A percentile compares a stretch with the other conserved stretches of the same genome.
Evolutionary conservation across 2,113 vertebrate genomes (phyloP).

Genomic region (Lepisosteus osseus): DNA sequence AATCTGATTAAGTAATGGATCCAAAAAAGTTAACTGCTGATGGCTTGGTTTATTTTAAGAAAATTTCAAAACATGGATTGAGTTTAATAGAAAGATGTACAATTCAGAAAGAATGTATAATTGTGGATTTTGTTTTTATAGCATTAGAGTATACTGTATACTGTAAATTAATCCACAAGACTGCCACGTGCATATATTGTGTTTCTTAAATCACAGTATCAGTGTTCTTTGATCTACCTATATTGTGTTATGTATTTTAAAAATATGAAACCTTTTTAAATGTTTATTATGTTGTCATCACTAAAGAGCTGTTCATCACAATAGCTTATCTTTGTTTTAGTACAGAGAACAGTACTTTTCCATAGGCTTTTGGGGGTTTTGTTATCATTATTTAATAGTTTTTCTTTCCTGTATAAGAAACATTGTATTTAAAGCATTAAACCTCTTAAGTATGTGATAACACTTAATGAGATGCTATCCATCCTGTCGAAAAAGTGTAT

Average conservation of each 20-base stretch:
- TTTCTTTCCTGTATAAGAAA: background rate
- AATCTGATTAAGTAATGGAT: too few relatives aligned
- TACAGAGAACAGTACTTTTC: background rate
- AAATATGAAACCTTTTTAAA: background rate
- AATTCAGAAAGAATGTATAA: too few relatives aligned
- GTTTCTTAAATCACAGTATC: background rate
- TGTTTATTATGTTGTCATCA: background rate
- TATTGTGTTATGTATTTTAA: background rate
- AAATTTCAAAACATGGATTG: too few relatives aligned
- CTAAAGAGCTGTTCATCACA: conserved; percentile 3
- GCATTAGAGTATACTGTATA: background rate
- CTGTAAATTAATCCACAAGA: too few relatives aligned
- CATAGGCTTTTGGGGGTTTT: background rate
- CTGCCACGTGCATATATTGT: background rate
- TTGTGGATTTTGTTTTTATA: conserved; percentile 4
- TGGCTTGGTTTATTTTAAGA: too few relatives aligned
- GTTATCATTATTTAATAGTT: conserved; percentile 1
- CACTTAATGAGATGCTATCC: background rate
- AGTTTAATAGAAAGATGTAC: too few relatives aligned
- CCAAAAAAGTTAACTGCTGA: too few relatives aligned
- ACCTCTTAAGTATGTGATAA: background rate
- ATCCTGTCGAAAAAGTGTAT: too few relatives aligned
- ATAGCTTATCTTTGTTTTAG: background rate
- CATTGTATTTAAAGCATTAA: background rate
- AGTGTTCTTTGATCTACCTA: background rate